Conservation (phyloP, 2,888 invertebrate species). For the Parasteatoda lunata region DNA sequence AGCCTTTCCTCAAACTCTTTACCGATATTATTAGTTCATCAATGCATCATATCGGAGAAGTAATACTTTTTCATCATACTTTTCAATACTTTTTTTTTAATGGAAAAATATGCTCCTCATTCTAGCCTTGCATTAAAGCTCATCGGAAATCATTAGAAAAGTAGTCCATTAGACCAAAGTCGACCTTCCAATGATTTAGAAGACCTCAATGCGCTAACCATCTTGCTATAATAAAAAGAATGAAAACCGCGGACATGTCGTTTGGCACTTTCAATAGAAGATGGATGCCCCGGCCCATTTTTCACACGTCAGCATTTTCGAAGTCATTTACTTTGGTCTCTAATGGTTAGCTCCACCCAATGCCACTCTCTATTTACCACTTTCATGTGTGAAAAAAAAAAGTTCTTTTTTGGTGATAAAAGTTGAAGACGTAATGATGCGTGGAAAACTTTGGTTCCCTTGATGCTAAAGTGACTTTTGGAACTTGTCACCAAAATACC, state of each 20-base stretch:
- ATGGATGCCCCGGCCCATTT: neutral
- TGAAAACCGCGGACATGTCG: neutral
- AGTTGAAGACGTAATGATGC: too few species aligned
- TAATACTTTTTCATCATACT: neutral
- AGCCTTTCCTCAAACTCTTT: too few species aligned
- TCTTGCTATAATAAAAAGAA: neutral
- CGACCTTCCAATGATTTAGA: constrained; percentile 2
- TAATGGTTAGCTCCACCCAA: too few species aligned
- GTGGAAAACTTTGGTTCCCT: too few species aligned
- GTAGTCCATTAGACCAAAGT: neutral
- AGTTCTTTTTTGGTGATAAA: too few species aligned
- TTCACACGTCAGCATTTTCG: neutral
- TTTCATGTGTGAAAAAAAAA: too few species aligned
- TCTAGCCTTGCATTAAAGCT: neutral
- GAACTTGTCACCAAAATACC: too few species aligned
- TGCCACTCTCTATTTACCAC: too few species aligned
- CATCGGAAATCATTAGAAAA: neutral
- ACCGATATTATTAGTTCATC: neutral
- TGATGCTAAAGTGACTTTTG: too few species aligned
- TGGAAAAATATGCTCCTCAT: neutral
- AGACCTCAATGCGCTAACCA: neutral
- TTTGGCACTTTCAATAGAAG: constrained; percentile 2
- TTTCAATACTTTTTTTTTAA: too few species aligned
- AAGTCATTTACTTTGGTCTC: neutral
- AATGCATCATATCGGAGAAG: neutral